Base-by-base conservation (phyloP, 2,888 invertebrate genomes). In the Criorhina ranunculi region DNA sequence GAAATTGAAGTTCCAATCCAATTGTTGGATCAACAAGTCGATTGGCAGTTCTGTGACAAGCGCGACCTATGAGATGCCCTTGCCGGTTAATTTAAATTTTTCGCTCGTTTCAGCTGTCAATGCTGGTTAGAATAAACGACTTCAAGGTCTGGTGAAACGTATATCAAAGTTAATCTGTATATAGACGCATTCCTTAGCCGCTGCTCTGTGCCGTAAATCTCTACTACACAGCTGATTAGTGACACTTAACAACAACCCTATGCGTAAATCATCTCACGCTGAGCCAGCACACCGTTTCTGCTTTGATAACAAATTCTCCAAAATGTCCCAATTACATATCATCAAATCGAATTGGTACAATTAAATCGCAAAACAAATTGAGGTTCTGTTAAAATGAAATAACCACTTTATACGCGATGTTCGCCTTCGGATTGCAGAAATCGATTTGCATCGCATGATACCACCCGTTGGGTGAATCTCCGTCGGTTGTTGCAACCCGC, bases 281-380 rank as follows among this genome's bases (percentile, higher is more conserved):
- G 81, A 12, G 76, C 49, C n/a, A 29, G 17, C 57, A 76, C 44
- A 55, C 46, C 35, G 51, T 64, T 70, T 72, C 70, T 66, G 64
- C 70, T 60, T 77, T 70, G 70, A 72, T 70, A 77, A 51, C 40
- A 53, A 70, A 66, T 77, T 72, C 37, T 77, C 66, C 8, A 81
- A 81, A 82, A 72, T 67, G 77, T 72, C 72, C 82, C 82, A 82
- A 72, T 77, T 82, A 82, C 82, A 82, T 82, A 77, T 77, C 72
- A 77, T 78, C 77, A 66, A 37, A 82, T 46, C 53, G 60, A 66
- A 82, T 82, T 60, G 77, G 15, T 46, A 29, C 82, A 82, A 82
- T 82, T 82, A 82, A 82, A 66, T 72, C 15, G 70, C 33, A 72
- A 24, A 82, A 82, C 77, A 78, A 82, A 82, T 78, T 82, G 77